A percentile compares a stretch with the other conserved stretches of the same genome.
Conservation (phyloP, 2,113 vertebrate species). For the Lucifuga dentata region DNA sequence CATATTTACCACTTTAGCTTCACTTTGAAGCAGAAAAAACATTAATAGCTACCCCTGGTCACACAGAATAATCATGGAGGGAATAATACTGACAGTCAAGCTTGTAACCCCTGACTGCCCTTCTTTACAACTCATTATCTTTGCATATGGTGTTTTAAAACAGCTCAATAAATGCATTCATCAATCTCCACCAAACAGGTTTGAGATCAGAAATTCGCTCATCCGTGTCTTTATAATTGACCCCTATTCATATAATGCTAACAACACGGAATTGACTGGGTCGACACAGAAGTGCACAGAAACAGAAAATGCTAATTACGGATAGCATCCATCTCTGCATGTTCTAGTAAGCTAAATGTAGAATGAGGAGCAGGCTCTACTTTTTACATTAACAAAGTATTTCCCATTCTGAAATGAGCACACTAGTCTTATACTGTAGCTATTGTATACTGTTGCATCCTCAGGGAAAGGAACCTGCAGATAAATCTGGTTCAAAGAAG, state of each 20-base stretch:
- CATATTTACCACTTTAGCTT: slow-evolving; percentile 28
- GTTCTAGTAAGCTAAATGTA: neutral
- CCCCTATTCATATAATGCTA: slow-evolving; percentile 29
- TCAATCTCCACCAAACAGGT: slow-evolving; percentile 34
- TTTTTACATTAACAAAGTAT: neutral
- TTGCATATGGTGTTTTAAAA: slow-evolving; percentile 38
- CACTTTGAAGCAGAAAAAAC: slow-evolving; percentile 15
- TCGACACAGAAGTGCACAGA: slow-evolving; percentile 14
- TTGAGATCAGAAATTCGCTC: slow-evolving; percentile 50
- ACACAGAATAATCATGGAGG: neutral
- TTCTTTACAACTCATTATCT: slow-evolving; percentile 55
- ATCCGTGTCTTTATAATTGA: slow-evolving; percentile 45
- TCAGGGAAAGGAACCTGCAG: neutral
- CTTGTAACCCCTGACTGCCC: slow-evolving; percentile 39
- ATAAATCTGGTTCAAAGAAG: too few species aligned
- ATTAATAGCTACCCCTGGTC: neutral
- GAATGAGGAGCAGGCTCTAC: neutral
- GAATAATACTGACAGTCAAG: slow-evolving; percentile 1
- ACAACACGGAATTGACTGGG: slow-evolving; percentile 17
- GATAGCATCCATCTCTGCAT: slow-evolving; percentile 1
- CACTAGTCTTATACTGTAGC: neutral
- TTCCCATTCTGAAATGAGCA: neutral
- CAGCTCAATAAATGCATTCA: slow-evolving; percentile 33
- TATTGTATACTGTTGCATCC: neutral
- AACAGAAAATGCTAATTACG: slow-evolving; percentile 49